Evolutionary conservation across 2,888 invertebrate genomes (phyloP).

Genomic region (Rhogogaster chlorosoma): DNA sequence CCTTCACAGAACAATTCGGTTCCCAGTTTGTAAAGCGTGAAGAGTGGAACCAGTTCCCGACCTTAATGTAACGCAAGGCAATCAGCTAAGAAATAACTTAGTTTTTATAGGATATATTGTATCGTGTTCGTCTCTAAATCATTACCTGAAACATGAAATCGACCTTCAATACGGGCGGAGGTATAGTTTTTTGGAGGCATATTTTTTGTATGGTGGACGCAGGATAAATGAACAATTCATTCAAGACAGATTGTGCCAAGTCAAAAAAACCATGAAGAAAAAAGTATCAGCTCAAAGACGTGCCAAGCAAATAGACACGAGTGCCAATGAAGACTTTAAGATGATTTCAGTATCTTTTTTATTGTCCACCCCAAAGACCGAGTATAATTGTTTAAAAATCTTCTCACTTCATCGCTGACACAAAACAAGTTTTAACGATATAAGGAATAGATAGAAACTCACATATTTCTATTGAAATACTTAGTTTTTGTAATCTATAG

Average conservation of each 20-base stretch:
- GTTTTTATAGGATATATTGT: slow-evolving; percentile 78
- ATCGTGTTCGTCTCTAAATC: slow-evolving; percentile 67
- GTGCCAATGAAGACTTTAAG: slow-evolving; percentile 38
- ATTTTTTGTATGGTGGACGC: slow-evolving; percentile 69
- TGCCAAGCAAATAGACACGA: slow-evolving; percentile 52
- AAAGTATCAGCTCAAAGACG: slow-evolving; percentile 56
- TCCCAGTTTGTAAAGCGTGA: neutral
- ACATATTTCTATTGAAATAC: neutral
- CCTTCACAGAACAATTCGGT: neutral
- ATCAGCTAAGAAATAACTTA: slow-evolving; percentile 75
- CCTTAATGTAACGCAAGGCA: slow-evolving; percentile 77
- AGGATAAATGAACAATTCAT: slow-evolving; percentile 52
- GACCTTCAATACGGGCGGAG: slow-evolving; percentile 57
- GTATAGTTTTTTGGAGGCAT: slow-evolving; percentile 64
- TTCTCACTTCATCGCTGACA: neutral
- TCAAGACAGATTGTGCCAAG: slow-evolving; percentile 43
- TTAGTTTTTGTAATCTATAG: neutral
- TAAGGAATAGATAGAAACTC: neutral
- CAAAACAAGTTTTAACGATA: neutral
- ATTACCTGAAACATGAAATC: slow-evolving; percentile 28
- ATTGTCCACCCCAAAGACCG: neutral
- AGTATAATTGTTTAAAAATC: neutral
- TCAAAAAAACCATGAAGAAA: slow-evolving; percentile 34
- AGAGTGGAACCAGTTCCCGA: slow-evolving; percentile 62
- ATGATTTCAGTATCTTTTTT: slow-evolving; percentile 2